Base-by-base conservation (phyloP, 2,888 invertebrate species). In the Ethmia dodecea region DNA sequence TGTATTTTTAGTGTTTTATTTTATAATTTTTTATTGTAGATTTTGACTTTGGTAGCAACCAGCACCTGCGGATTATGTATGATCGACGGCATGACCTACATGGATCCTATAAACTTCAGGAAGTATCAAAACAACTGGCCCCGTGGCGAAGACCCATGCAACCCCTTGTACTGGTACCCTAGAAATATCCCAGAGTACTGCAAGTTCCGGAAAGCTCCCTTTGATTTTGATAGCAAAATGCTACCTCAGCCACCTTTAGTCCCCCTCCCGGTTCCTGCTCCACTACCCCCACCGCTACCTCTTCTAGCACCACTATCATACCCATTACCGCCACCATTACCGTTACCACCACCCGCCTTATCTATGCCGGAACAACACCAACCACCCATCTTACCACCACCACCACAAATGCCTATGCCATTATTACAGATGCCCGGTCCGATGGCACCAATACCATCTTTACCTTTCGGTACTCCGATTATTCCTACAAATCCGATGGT, bases 131-230 rank as follows among this genome's bases (percentile, higher is more conserved):
- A 8, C 9, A 24, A 3, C 1, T 20, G 6, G 11, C 30, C 31
- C 3, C 18, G 3, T 11, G 13, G 51, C 5, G 60, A 60, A 11
- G 58, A 81, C 41, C 70, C 72, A 1, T 83, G 83, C 44, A 72
- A 79, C 26, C 73, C 78, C 1, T 48, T 76, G 0, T 84, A 74
- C 37, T 84, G 83, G 83, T 83, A 76, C 35, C 66, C 66, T 2
- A 53, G 40, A 35, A 31, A 41, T 10, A 49, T 62, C 8, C 66
- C 66, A 9, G 56, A 60, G 5, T 58, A 57, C 29, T 65, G 64
- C 33, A 31, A 52, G 13, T 38, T 29, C 14, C 48, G 33, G 33
- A 38, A 37, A 13, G 4, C 8, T n/a, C 36, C 31, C 12, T n/a
- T n/a, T n/a, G n/a, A n/a, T n/a, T 2, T 18, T 9, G 1, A 8